Conservation (phyloP, 2,797 vertebrate species). For the Melanotaenia trifasciata region DNA sequence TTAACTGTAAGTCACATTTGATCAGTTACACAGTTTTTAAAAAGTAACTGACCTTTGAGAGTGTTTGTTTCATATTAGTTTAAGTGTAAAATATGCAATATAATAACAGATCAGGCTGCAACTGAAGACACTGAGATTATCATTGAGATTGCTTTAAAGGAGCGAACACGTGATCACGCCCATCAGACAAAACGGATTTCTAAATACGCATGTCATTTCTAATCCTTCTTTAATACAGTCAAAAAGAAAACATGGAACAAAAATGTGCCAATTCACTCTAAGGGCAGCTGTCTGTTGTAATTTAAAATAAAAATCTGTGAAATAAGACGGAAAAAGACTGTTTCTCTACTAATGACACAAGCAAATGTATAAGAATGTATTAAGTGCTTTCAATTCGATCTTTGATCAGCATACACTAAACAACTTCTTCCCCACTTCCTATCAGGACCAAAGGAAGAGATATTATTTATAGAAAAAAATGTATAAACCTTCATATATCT, state of each 20-base stretch:
- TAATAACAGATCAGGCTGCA: constrained; percentile 14
- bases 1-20: constrained; percentile 34
- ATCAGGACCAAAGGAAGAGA: constrained; percentile 68
- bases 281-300: constrained; percentile 7
- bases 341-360: constrained; percentile 49
- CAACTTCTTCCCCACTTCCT: constrained; percentile 46
- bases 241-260: constrained; percentile 32
- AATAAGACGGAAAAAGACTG: constrained; percentile 39
- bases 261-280: constrained; percentile 28
- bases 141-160: constrained; percentile 13
- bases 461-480: constrained; percentile 75
- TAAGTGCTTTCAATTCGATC: constrained; percentile 78
- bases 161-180: constrained; percentile 1
- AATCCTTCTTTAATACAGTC: constrained; percentile 10
- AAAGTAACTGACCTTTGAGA: constrained; percentile 38
- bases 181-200: constrained; percentile 36
- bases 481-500: constrained; percentile 79
- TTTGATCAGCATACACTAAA: constrained; percentile 61
- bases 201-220: constrained; percentile 30
- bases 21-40: constrained; percentile 55
- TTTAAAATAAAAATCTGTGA: constrained; percentile 15
- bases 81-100: constrained; percentile 49
- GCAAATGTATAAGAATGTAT: constrained; percentile 59
- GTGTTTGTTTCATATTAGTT: constrained; percentile 31
- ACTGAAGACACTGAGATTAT: constrained; percentile 1